phyloP scores from a whole-genome alignment of 2,888 invertebrate genomes.

The Lysandra coridon region DNA sequence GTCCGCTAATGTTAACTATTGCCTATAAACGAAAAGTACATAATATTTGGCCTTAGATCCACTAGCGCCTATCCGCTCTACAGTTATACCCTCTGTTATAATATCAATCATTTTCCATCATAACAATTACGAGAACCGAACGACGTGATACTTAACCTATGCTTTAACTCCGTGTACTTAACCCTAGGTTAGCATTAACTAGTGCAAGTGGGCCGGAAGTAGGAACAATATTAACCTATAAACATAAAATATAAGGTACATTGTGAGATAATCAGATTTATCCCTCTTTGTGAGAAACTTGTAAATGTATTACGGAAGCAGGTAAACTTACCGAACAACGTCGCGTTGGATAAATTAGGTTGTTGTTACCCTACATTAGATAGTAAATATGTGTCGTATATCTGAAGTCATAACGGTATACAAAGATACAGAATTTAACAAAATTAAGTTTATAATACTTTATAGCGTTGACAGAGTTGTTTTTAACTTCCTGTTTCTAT shows the following conservation, averaged over 20 bases:
- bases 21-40: too few species aligned
- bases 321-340: constrained; percentile 13
- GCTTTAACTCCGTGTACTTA: too few species aligned
- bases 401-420: not conserved
- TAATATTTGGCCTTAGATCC: too few species aligned
- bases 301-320: constrained; percentile 23
- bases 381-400: not conserved
- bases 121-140: not conserved
- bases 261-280: constrained; percentile 17
- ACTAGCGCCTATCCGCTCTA: too few species aligned
- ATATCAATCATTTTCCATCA: too few species aligned
- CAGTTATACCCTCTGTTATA: too few species aligned
- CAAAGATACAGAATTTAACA: too few species aligned
- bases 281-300: constrained; percentile 22
- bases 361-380: not conserved
- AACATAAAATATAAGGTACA: constrained; percentile 4
- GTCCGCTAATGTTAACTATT: too few species aligned
- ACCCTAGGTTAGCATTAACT: not conserved
- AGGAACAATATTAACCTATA: not conserved
- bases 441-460: too few species aligned
- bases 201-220: not conserved
- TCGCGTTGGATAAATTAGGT: not conserved
- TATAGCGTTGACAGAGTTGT: too few species aligned
- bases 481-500: too few species aligned
- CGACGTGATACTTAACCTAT: not conserved